A percentile compares a stretch with the other conserved stretches of the same genome.
Conservation (phyloP, 1,140 invertebrate species). For the Tetramorium simillimum region DNA sequence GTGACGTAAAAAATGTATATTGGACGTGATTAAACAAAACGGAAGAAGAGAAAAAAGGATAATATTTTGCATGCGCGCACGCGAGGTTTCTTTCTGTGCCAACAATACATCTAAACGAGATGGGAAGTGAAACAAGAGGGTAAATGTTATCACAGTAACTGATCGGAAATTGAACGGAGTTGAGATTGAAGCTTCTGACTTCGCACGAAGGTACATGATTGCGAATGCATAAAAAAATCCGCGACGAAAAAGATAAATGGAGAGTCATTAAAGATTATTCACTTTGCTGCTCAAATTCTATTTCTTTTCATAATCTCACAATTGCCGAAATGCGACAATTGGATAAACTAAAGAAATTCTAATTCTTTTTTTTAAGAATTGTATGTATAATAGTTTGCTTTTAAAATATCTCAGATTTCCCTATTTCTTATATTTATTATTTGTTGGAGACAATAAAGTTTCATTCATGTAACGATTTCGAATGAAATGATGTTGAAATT, state of each 20-base stretch:
- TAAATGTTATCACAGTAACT: slow-evolving; percentile 45
- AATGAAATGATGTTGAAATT: too few species aligned
- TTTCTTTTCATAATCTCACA: neutral
- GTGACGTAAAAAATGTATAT: slow-evolving; percentile 6
- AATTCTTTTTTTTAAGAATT: neutral
- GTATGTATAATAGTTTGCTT: neutral
- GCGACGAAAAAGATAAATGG: neutral
- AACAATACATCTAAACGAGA: slow-evolving; percentile 38
- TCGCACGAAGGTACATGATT: neutral
- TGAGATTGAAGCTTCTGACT: slow-evolving; percentile 27
- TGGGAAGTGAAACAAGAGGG: slow-evolving; percentile 14
- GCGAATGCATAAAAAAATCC: neutral
- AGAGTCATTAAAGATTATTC: neutral
- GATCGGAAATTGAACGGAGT: slow-evolving; percentile 42
- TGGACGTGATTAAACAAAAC: slow-evolving; percentile 37
- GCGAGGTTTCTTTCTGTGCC: neutral
- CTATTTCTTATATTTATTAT: too few species aligned
- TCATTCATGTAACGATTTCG: neutral
- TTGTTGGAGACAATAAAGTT: neutral
- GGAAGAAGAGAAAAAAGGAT: neutral
- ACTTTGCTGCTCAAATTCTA: neutral
- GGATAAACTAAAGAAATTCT: neutral
- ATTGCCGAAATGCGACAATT: neutral
- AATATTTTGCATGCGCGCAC: slow-evolving; percentile 22
- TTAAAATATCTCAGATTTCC: neutral